phyloP scores from a whole-genome alignment of 2,888 invertebrate species.

The Camptogramma bilineatum region DNA sequence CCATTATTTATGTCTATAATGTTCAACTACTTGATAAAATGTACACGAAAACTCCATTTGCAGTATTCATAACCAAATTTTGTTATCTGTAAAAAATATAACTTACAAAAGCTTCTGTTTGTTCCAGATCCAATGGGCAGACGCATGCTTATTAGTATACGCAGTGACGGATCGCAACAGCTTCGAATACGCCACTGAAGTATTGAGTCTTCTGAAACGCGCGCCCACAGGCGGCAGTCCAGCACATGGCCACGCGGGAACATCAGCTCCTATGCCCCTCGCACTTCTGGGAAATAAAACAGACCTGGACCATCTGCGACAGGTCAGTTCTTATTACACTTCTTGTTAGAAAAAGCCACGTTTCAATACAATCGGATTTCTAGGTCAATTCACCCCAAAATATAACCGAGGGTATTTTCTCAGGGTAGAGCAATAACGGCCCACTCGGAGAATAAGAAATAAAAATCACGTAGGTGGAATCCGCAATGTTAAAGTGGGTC shows the following conservation, averaged over 20 bases:
- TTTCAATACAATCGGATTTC: background rate
- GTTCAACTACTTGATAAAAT: background rate
- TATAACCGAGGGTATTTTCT: constrained; percentile 7
- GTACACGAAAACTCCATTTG: background rate
- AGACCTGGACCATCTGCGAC: constrained; percentile 91
- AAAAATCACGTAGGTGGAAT: constrained; percentile 32
- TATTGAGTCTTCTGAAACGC: constrained; percentile 85
- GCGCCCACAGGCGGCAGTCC: constrained; percentile 83
- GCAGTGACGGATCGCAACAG: constrained; percentile 90
- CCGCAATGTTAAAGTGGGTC: constrained; percentile 37
- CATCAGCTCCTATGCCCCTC: constrained; percentile 82
- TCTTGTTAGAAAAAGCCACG: background rate
- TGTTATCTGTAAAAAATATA: background rate
- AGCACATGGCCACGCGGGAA: constrained; percentile 85
- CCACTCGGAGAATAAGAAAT: constrained; percentile 4
- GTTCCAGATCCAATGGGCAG: constrained; percentile 90
- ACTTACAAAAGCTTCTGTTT: constrained; percentile 41
- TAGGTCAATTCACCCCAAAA: constrained; percentile 23
- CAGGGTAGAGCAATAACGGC: constrained; percentile 10
- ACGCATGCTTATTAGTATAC: constrained; percentile 91
- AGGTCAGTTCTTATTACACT: constrained; percentile 80
- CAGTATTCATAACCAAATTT: background rate
- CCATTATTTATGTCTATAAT: too few species aligned
- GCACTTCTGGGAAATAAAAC: constrained; percentile 92
- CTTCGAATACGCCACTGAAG: constrained; percentile 88